phyloP scores from a whole-genome alignment of 30 jellyfish, hydroid and myxozoan species.

The Aurelia aurita region DNA sequence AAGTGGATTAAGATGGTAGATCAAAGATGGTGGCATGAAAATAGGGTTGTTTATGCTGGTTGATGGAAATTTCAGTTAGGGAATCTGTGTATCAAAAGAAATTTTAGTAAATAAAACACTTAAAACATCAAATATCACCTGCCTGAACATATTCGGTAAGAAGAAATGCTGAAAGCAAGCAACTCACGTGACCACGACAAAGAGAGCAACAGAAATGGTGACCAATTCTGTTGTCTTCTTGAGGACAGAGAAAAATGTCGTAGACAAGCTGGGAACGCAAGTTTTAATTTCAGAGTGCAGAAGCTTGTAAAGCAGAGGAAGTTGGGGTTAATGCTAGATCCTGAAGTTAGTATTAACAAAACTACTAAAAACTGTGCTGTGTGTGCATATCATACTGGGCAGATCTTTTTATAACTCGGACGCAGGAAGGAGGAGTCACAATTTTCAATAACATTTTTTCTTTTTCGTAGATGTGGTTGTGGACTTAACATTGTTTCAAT shows the following conservation, averaged over 20 bases:
- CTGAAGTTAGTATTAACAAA: conserved; percentile 78
- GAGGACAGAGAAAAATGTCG: conserved; percentile 93
- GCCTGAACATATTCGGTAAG: too few relatives aligned
- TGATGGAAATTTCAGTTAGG: too few relatives aligned
- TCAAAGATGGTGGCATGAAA: conserved; percentile 51
- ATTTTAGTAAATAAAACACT: too few relatives aligned
- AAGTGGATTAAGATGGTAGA: conserved; percentile 10
- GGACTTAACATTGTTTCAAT: too few relatives aligned
- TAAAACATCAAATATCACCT: too few relatives aligned
- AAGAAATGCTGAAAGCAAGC: conserved; percentile 44
- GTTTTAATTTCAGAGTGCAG: conserved; percentile 96
- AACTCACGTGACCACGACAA: conserved; percentile 69
- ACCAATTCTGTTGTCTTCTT: conserved; percentile 88
- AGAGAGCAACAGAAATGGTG: conserved; percentile 66
- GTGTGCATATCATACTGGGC: too few relatives aligned
- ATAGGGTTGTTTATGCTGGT: background rate
- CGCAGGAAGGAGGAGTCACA: too few relatives aligned
- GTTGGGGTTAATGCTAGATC: conserved; percentile 81
- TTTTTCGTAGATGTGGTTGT: too few relatives aligned
- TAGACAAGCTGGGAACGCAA: conserved; percentile 94
- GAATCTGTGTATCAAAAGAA: too few relatives aligned
- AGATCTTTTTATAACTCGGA: too few relatives aligned
- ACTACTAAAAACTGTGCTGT: too few relatives aligned
- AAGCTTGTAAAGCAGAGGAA: conserved; percentile 93
- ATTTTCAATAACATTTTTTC: too few relatives aligned